Evolutionary conservation across 2,113 vertebrate genomes (phyloP), one percentile per base, ranked within the genome.

Genomic region (Lipophrys pholis): DNA sequence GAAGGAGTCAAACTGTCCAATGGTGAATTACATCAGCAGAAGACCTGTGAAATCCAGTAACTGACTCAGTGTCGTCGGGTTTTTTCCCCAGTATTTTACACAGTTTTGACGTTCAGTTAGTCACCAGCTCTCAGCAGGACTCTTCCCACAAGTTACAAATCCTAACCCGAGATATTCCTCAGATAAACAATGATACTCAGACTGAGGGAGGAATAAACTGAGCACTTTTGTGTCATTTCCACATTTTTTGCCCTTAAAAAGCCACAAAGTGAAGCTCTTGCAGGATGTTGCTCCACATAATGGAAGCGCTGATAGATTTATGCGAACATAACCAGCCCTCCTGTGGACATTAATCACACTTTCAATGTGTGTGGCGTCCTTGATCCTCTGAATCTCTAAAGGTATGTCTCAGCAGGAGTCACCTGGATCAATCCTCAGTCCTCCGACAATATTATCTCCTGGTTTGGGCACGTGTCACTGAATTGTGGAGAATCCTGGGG

Each of bases 171-270:
- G 38, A 50, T 8, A 7, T 3, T 39, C 8, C 46, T 66, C 5
- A 39, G 0, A 76, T 76, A 76, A 71, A 71, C 73, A 57, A 4
- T n/a, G 53, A 55, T 40, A 38, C n/a, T 35, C 21, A 30, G 2
- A 30, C n/a, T n/a, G n/a, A n/a, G n/a, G 11, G 8, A 53, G 42
- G 17, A 6, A 39, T 36, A 35, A 30, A 9, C 38, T 53, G 1
- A 0, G 12, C 14, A 39, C 35, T 38, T 76, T 52, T 50, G n/a
- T 9, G 11, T 53, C 51, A 65, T 61, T 45, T 46, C 55, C 35
- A 11, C 60, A 55, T 59, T 56, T 58, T 10, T 66, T 77, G 60
- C 11, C 82, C 82, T 77, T 73, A 77, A 73, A 83, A 62, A 80
- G 82, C 10, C 59, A 59, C 6, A 48, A 48, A 38, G 5, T 46